These are phyloP conservation scores for Heliornis fulica DNA, from an alignment of 2,113 vertebrate species.

Conservation along the genomic window DNA sequence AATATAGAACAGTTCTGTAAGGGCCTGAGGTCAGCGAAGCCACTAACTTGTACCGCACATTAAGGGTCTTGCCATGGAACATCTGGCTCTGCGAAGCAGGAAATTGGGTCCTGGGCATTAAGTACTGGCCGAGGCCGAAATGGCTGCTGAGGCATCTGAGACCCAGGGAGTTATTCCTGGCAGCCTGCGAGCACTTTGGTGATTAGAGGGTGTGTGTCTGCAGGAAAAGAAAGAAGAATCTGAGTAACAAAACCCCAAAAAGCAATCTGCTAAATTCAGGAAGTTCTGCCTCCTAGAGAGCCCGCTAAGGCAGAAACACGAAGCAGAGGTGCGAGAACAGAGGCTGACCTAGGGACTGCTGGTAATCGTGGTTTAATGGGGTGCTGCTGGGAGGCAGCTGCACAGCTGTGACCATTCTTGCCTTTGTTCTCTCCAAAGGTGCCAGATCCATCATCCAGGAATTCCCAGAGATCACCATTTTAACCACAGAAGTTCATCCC, in stretches of 20 bases:
- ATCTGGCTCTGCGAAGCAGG: background rate
- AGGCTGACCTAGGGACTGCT: background rate
- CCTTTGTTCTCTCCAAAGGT: conserved; percentile 75
- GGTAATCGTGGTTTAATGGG: rapidly evolving
- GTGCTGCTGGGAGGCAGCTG: background rate
- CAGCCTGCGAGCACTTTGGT: background rate
- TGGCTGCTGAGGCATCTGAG: rapidly evolving
- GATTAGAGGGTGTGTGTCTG: rapidly evolving
- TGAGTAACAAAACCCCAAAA: background rate
- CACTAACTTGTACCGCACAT: background rate
- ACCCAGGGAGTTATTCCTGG: background rate
- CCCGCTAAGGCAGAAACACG: background rate
- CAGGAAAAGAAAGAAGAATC: background rate
- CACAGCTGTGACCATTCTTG: background rate
- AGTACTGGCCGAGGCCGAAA: background rate
- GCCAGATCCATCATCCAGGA: conserved; percentile 96
- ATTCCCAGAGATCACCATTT: conserved; percentile 96
- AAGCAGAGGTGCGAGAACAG: background rate
- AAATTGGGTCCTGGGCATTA: background rate
- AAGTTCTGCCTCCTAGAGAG: background rate
- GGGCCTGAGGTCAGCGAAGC: background rate
- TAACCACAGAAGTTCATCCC: conserved; percentile 94
- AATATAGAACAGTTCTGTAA: background rate
- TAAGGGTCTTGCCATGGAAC: background rate
- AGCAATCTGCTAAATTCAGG: background rate